Evolutionary conservation across 2,888 invertebrate species (phyloP).

Genomic region (Microplitis deprimator): DNA sequence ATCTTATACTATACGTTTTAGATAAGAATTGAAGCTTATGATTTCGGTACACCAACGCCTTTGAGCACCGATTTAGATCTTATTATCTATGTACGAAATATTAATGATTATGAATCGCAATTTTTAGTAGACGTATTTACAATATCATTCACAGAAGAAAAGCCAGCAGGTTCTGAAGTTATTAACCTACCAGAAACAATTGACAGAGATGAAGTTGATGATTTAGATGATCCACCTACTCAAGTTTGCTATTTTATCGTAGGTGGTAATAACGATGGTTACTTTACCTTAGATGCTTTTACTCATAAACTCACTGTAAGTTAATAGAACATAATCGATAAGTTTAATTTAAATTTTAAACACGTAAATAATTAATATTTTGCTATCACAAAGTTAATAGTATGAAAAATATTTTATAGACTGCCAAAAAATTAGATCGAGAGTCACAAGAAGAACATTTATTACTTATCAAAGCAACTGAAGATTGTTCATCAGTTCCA

Average conservation of each 20-base stretch:
- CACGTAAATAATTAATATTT: no score
- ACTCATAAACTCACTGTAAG: slow-evolving; percentile 80
- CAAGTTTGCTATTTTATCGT: slow-evolving; percentile 95
- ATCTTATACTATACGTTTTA: slow-evolving; percentile 64
- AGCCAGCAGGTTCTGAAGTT: slow-evolving; percentile 77
- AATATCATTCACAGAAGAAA: slow-evolving; percentile 81
- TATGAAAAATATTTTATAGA: slow-evolving; percentile 61
- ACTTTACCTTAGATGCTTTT: slow-evolving; percentile 81
- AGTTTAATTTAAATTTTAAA: no score
- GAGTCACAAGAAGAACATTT: slow-evolving; percentile 80
- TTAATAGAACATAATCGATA: slow-evolving; percentile 19
- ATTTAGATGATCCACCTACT: slow-evolving; percentile 84
- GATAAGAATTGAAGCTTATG: slow-evolving; percentile 92
- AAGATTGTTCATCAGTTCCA: slow-evolving; percentile 82
- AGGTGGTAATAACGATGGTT: slow-evolving; percentile 83
- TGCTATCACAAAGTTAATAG: no score
- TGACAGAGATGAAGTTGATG: slow-evolving; percentile 88
- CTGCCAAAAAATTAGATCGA: slow-evolving; percentile 80
- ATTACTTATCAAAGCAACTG: slow-evolving; percentile 85
- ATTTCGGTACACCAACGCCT: slow-evolving; percentile 89
- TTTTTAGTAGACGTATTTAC: slow-evolving; percentile 82
- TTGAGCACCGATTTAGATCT: slow-evolving; percentile 90
- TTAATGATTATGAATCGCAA: slow-evolving; percentile 91
- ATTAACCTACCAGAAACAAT: slow-evolving; percentile 84
- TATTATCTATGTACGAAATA: slow-evolving; percentile 88